These are phyloP conservation scores for Sebastes itinus DNA, from an alignment of 2,797 vertebrate genomes.

Conservation along the genomic window DNA sequence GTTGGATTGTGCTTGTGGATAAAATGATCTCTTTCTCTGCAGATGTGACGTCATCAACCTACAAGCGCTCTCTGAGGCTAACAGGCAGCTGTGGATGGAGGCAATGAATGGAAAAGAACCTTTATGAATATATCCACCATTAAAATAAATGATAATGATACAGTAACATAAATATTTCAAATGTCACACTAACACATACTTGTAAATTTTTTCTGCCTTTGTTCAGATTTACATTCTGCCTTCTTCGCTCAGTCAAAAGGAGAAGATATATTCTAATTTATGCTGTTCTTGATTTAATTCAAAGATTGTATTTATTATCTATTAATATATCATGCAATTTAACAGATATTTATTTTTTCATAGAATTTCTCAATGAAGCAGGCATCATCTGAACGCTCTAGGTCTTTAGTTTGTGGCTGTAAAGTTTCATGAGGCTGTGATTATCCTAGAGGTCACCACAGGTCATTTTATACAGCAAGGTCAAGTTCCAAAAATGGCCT, in stretches of 20 bases:
- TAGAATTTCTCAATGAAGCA: conserved; percentile 89
- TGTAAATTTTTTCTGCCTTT: neutral
- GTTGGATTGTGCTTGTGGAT: neutral
- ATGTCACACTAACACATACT: neutral
- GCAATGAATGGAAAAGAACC: conserved; percentile 99
- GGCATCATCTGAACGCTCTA: conserved; percentile 82
- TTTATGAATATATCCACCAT: conserved; percentile 72
- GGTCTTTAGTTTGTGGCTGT: fast-evolving
- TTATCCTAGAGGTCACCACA: too few relatives aligned
- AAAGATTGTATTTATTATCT: too few relatives aligned
- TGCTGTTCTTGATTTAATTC: too few relatives aligned
- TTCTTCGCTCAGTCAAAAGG: conserved; percentile 97
- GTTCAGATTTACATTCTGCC: conserved; percentile 95
- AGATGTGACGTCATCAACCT: conserved; percentile 97
- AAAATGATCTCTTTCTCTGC: conserved; percentile 31
- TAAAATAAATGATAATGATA: neutral
- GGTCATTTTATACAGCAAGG: too few relatives aligned
- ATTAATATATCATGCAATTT: too few relatives aligned
- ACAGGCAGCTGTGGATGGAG: conserved; percentile 95
- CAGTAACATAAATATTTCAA: neutral
- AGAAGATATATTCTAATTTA: conserved; percentile 60
- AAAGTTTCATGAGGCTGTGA: too few relatives aligned
- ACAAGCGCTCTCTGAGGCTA: conserved; percentile 95
- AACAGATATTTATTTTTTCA: conserved; percentile 31
- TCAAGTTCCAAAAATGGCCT: too few relatives aligned